These are phyloP conservation scores for Hedychridium roseum DNA, from an alignment of 2,888 invertebrate species.

Conservation along the genomic window DNA sequence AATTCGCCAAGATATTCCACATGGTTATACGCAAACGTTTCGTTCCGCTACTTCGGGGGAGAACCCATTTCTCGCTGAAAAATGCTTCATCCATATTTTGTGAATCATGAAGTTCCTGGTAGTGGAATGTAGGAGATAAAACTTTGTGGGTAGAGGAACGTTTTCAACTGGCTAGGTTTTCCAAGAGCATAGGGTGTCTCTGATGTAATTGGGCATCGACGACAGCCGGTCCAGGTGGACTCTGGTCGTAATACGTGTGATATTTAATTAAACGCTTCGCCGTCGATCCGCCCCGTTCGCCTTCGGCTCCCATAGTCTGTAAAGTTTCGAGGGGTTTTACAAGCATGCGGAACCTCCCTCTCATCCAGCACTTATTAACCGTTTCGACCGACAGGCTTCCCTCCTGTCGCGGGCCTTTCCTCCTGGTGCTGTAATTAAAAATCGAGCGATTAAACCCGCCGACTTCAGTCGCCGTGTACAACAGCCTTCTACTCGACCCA, in stretches of 20 bases:
- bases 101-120: too few species aligned
- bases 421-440: slow-evolving; percentile 29
- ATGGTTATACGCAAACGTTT: slow-evolving; percentile 22
- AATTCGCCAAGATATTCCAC: slow-evolving; percentile 41
- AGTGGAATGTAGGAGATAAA: too few species aligned
- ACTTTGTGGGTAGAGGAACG: not conserved
- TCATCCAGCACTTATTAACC: slow-evolving; percentile 48
- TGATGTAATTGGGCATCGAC: slow-evolving; percentile 41
- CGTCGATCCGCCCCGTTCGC: slow-evolving; percentile 25
- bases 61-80: too few species aligned
- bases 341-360: slow-evolving; percentile 16
- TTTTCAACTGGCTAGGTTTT: not conserved
- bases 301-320: slow-evolving; percentile 43
- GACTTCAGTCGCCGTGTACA: too few species aligned
- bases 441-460: slow-evolving; percentile 24
- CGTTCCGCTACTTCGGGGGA: not conserved
- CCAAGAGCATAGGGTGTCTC: too few species aligned
- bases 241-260: slow-evolving; percentile 48
- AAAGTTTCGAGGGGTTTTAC: slow-evolving; percentile 52
- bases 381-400: slow-evolving; percentile 33
- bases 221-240: slow-evolving; percentile 22
- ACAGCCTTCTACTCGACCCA: too few species aligned
- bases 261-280: slow-evolving; percentile 54
- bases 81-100: too few species aligned
- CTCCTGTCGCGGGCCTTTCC: slow-evolving; percentile 23